A percentile compares a stretch with the other conserved stretches of the same genome.
Conservation (phyloP, 1,140 invertebrate genomes). For the Lamellibrachia luymesi region DNA sequence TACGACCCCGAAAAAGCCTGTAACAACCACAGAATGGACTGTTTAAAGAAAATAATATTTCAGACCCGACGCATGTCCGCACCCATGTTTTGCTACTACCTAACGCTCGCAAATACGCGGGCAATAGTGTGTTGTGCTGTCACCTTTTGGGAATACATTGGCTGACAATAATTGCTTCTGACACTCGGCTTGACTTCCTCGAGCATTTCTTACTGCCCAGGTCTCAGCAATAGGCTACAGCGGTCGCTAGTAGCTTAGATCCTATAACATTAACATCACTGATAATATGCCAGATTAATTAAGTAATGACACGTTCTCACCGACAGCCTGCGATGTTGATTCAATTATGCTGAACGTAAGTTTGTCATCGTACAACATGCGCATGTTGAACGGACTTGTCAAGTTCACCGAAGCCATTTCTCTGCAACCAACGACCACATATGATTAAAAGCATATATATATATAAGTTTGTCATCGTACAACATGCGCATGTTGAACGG, state of each 20-base stretch:
- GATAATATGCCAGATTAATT: neutral
- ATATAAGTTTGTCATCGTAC: conserved; percentile 90
- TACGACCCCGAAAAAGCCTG: no score
- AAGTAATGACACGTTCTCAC: conserved; percentile 61
- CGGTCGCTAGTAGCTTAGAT: neutral
- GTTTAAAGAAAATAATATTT: no score
- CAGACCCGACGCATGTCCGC: neutral
- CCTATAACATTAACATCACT: neutral
- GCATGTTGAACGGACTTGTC: conserved; percentile 87
- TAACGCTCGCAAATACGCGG: no score
- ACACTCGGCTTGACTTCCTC: neutral
- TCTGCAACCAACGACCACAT: conserved; percentile 58
- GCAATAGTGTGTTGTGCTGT: neutral
- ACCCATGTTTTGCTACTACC: no score
- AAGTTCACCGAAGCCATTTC: conserved; percentile 86
- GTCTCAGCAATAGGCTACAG: neutral
- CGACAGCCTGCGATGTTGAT: conserved; percentile 80
- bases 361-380: conserved; percentile 91
- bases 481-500: conserved; percentile 88
- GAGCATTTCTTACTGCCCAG: neutral
- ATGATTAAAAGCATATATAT: neutral
- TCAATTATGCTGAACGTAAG: conserved; percentile 87
- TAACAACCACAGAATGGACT: no score
- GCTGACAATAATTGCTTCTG: neutral
- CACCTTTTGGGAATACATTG: neutral